A percentile compares a stretch with the other conserved stretches of the same genome.
Evolutionary conservation across 2,888 invertebrate genomes (phyloP).

Genomic region (Ptycholaimellus sp.): DNA sequence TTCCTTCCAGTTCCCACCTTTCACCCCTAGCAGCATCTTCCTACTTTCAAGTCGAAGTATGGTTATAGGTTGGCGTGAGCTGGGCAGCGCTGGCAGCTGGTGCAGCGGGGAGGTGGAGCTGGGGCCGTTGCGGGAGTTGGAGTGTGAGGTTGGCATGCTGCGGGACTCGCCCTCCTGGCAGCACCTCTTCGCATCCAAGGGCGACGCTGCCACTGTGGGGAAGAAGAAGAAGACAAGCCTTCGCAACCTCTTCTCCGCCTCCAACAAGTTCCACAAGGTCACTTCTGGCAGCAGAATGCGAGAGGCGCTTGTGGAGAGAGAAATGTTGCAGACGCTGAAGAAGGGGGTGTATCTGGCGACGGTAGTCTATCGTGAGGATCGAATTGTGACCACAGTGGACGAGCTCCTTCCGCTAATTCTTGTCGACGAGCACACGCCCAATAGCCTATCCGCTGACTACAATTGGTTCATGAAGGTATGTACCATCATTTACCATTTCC

Average conservation of each 20-base stretch:
- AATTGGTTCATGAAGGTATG: constrained; percentile 85
- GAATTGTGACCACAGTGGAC: constrained; percentile 79
- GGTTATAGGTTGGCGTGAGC: too few relatives aligned
- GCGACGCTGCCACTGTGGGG: constrained; percentile 1
- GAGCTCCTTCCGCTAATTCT: constrained; percentile 88
- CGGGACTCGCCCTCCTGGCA: neutral
- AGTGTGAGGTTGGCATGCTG: neutral
- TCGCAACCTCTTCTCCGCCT: constrained; percentile 74
- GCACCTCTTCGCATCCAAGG: constrained; percentile 14
- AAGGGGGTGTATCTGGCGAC: constrained; percentile 82
- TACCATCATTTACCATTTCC: too few relatives aligned
- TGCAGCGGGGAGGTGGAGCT: neutral
- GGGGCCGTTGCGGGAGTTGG: neutral
- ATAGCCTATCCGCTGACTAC: constrained; percentile 63
- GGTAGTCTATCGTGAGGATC: constrained; percentile 77
- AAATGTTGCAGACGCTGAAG: too few relatives aligned
- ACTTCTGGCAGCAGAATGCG: neutral
- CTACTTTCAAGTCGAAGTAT: too few relatives aligned
- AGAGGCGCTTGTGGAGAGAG: neutral
- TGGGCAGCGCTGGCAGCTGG: constrained; percentile 12
- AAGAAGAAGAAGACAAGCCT: constrained; percentile 34
- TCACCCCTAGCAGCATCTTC: too few relatives aligned
- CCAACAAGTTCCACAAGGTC: constrained; percentile 74
- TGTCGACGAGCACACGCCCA: constrained; percentile 74
- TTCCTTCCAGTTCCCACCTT: constrained; percentile 64